Evolutionary conservation across 2,797 vertebrate genomes (phyloP), one percentile per base, ranked within the genome.

Genomic region (Discoglossus pictus): DNA sequence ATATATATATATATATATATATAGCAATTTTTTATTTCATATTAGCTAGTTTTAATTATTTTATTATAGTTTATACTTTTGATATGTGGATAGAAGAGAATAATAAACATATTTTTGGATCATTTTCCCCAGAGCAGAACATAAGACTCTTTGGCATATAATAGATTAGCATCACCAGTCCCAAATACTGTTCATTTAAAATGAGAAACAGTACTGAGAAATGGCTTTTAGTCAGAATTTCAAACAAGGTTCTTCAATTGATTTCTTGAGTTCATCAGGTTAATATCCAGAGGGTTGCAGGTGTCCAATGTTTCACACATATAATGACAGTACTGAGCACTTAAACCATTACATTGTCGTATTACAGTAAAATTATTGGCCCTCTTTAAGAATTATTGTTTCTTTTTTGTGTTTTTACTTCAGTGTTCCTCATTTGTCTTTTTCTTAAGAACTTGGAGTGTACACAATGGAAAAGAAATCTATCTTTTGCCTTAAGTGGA

Each of bases 261-360:
- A 84, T 85, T 86, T 79, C 82, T 76, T 72, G 76, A 83, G 79
- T 82, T 75, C 84, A 86, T 80, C 81, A 76, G 81, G 79, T 80
- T 85, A 85, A 86, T 84, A 80, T 73, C 79, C 75, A 79, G 68
- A 77, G 75, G 82, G 86, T 71, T 64, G 46, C 68, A 51, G 52
- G 68, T 58, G 68, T 58, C 44, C 61, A 51, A 71, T 64, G 44
- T 35, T 86, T 86, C 79, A 80, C 68, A 78, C 77, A 36, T 79
- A 77, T 87, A 89, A 87, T 87, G 84, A 88, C 67, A 70, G 76
- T 84, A 82, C 72, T 74, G 72, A 76, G 78, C 82, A 83, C 85
- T 89, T 87, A 85, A 82, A 79, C 83, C 86, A 86, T 86, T 87
- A 86, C 77, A 72, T 78, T 87, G 81, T 87, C 84, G 82, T 86